Evolutionary conservation across 1,140 invertebrate species (phyloP).

Genomic region (Ceratina australensis): DNA sequence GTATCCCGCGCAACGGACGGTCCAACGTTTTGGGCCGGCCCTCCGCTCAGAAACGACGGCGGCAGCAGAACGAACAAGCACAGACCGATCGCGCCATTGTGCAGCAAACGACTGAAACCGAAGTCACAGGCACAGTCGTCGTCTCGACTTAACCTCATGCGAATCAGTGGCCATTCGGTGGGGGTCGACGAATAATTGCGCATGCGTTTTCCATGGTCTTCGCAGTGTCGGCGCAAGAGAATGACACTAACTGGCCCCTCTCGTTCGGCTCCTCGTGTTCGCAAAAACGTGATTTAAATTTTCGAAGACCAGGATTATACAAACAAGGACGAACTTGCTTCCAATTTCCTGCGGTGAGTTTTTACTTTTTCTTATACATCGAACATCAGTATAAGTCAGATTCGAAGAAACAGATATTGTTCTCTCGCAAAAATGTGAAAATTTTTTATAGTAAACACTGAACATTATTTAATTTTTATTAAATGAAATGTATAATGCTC

Average conservation of each 20-base stretch:
- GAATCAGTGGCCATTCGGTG: slow-evolving; percentile 12
- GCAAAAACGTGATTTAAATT: slow-evolving; percentile 33
- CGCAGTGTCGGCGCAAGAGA: slow-evolving; percentile 20
- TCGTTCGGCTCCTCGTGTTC: neutral
- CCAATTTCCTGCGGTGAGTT: slow-evolving; percentile 7
- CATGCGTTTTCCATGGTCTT: slow-evolving; percentile 23
- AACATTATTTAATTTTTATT: neutral
- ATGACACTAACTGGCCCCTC: neutral
- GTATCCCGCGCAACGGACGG: slow-evolving; percentile 70
- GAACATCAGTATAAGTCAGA: neutral
- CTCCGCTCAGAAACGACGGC: slow-evolving; percentile 78
- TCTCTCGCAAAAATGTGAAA: too few species aligned
- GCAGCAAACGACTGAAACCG: slow-evolving; percentile 73
- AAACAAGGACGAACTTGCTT: neutral
- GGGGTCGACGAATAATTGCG: slow-evolving; percentile 13
- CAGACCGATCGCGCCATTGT: slow-evolving; percentile 74
- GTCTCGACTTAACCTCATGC: slow-evolving; percentile 20
- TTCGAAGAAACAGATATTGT: too few species aligned
- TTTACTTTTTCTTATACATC: neutral
- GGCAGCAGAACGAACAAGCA: slow-evolving; percentile 62
- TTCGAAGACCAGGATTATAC: neutral
- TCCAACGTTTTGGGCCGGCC: slow-evolving; percentile 76
- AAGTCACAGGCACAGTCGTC: slow-evolving; percentile 10
- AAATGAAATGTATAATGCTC: too few species aligned
- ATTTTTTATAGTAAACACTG: neutral